A percentile compares a stretch with the other conserved stretches of the same genome.
Evolutionary conservation across 2,113 vertebrate genomes (phyloP).

Genomic region (Fukomys damarensis): DNA sequence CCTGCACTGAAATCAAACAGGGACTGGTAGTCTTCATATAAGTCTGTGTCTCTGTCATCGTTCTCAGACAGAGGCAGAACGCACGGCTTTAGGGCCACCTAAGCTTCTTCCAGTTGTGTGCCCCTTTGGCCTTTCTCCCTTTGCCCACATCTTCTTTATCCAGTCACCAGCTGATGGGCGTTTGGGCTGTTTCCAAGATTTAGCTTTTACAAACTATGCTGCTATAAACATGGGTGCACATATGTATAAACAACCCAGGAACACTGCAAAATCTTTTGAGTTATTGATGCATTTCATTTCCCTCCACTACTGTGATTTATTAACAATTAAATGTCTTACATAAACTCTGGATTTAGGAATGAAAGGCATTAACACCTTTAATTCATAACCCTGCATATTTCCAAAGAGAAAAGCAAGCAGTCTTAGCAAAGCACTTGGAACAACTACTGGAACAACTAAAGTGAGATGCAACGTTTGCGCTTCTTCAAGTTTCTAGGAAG

Average conservation of each 20-base stretch:
- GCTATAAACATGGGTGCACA: too few relatives aligned
- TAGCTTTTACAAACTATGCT: too few relatives aligned
- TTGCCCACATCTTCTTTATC: too few relatives aligned
- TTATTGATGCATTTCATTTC: not conserved
- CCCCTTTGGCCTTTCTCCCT: too few relatives aligned
- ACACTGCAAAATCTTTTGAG: not conserved
- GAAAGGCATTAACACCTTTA: not conserved
- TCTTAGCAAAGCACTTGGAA: not conserved
- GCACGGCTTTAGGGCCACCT: too few relatives aligned
- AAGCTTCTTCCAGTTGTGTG: too few relatives aligned
- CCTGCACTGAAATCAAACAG: conserved; percentile 95
- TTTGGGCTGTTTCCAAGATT: too few relatives aligned
- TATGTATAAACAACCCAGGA: not conserved
- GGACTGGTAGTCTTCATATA: conserved; percentile 93
- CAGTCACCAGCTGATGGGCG: too few relatives aligned
- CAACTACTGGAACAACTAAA: not conserved
- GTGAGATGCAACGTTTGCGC: not conserved
- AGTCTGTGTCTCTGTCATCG: conserved; percentile 89
- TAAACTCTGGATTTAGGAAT: not conserved
- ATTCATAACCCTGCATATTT: not conserved
- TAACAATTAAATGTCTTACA: not conserved
- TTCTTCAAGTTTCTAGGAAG: not conserved
- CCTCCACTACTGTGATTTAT: not conserved
- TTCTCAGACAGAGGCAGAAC: too few relatives aligned
- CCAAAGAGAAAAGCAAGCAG: not conserved